Conservation (phyloP, 2,113 vertebrate species). For the Anguilla rostrata region DNA sequence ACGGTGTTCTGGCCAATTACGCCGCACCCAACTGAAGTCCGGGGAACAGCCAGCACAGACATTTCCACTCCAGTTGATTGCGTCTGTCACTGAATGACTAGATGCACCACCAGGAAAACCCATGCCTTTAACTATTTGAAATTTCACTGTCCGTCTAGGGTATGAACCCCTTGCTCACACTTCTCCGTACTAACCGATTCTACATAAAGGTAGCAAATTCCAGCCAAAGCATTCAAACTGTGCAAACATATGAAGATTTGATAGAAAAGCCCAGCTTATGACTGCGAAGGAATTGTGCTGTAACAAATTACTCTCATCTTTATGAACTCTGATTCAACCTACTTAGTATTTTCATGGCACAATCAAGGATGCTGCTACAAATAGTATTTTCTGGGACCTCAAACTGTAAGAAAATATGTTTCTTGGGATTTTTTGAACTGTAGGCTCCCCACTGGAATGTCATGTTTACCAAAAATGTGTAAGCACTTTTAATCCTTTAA, state of each 20-base stretch:
- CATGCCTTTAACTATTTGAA: neutral
- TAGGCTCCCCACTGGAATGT: neutral
- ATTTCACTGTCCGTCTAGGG: neutral
- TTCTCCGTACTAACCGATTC: neutral
- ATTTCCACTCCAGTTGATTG: neutral
- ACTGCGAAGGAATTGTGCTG: neutral
- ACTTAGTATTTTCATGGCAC: neutral
- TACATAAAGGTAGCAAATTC: neutral
- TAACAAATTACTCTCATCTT: neutral
- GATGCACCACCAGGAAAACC: neutral
- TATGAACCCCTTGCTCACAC: neutral
- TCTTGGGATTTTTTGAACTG: neutral
- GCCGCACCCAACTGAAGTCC: neutral
- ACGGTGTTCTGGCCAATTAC: no score
- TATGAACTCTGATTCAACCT: conserved; percentile 2
- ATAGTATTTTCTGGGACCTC: neutral
- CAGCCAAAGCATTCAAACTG: neutral
- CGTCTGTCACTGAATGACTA: neutral
- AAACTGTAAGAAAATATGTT: neutral
- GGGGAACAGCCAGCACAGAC: neutral
- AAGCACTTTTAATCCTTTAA: neutral
- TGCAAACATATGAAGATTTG: neutral
- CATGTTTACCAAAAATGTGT: neutral
- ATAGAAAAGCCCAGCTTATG: neutral
- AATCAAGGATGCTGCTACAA: neutral